These are phyloP conservation scores for Austrolebias charrua DNA, from an alignment of 2,797 vertebrate genomes.

Conservation along the genomic window DNA sequence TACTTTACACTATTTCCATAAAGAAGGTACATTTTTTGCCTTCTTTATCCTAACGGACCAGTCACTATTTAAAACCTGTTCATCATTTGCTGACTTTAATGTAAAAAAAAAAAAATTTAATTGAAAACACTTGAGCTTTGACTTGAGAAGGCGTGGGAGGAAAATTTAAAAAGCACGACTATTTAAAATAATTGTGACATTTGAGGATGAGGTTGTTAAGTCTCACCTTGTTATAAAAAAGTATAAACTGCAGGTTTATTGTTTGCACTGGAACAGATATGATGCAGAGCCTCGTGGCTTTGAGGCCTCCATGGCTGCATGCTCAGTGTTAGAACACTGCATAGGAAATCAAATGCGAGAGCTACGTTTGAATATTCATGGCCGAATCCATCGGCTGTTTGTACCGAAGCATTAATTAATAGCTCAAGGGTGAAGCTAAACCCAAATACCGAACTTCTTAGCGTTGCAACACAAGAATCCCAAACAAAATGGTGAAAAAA, in stretches of 20 bases:
- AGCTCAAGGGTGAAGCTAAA: constrained; percentile 90
- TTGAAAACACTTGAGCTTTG: not conserved
- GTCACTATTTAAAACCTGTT: too few species aligned
- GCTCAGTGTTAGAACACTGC: constrained; percentile 61
- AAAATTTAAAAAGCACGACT: not conserved
- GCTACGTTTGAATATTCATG: constrained; percentile 99
- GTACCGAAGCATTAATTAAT: constrained; percentile 98
- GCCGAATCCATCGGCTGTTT: constrained; percentile 96
- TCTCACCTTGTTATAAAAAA: constrained; percentile 24
- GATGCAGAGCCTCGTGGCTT: constrained; percentile 40
- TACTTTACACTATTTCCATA: too few species aligned
- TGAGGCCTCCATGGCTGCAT: constrained; percentile 42
- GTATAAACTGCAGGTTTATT: constrained; percentile 14
- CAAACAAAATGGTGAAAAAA: constrained; percentile 43
- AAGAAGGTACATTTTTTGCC: too few species aligned
- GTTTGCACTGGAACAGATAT: constrained; percentile 28
- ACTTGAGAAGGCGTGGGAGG: not conserved
- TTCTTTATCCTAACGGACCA: too few species aligned
- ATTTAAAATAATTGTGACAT: constrained; percentile 18
- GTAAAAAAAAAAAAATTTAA: not conserved
- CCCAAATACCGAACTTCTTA: constrained; percentile 62
- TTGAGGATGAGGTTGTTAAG: constrained; percentile 7
- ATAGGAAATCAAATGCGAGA: constrained; percentile 77
- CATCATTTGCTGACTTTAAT: not conserved
- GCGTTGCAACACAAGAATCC: constrained; percentile 34